Conservation (phyloP, 1,140 invertebrate genomes). For the Drosophila tani region DNA sequence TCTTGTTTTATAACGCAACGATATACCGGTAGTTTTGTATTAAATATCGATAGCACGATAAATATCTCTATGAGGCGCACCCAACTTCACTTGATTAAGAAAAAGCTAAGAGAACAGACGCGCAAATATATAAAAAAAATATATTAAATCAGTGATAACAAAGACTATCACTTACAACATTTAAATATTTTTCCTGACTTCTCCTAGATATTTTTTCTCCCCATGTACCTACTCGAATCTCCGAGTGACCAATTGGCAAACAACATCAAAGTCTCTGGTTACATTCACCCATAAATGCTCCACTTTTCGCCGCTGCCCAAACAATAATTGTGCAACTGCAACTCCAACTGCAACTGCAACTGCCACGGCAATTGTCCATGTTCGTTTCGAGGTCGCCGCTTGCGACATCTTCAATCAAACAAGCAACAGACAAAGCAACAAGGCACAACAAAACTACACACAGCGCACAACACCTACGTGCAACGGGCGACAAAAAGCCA, state of each 20-base stretch:
- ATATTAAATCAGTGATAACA: too few relatives aligned
- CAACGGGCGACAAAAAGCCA: constrained; percentile 68
- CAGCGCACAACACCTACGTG: constrained; percentile 68
- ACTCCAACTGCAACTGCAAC: constrained; percentile 23
- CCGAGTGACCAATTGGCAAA: background rate
- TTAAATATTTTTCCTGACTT: too few relatives aligned
- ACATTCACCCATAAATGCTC: constrained; percentile 38
- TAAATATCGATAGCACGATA: too few relatives aligned
- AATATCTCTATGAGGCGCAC: too few relatives aligned
- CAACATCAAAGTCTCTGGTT: constrained; percentile 11
- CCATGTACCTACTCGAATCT: background rate
- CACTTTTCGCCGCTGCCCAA: constrained; percentile 30
- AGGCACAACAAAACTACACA: background rate
- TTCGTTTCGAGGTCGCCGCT: constrained; percentile 68
- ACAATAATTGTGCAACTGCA: constrained; percentile 40
- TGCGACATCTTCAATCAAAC: constrained; percentile 81
- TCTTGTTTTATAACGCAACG: too few relatives aligned
- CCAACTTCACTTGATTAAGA: too few relatives aligned
- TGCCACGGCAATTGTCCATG: constrained; percentile 46
- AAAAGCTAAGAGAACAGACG: too few relatives aligned
- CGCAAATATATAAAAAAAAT: too few relatives aligned
- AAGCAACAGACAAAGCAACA: constrained; percentile 30
- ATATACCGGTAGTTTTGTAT: too few relatives aligned
- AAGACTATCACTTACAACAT: too few relatives aligned
- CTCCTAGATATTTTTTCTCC: background rate